These are phyloP conservation scores for Epinephelus cyanopodus DNA, from an alignment of 2,113 vertebrate species.

Conservation along the genomic window DNA sequence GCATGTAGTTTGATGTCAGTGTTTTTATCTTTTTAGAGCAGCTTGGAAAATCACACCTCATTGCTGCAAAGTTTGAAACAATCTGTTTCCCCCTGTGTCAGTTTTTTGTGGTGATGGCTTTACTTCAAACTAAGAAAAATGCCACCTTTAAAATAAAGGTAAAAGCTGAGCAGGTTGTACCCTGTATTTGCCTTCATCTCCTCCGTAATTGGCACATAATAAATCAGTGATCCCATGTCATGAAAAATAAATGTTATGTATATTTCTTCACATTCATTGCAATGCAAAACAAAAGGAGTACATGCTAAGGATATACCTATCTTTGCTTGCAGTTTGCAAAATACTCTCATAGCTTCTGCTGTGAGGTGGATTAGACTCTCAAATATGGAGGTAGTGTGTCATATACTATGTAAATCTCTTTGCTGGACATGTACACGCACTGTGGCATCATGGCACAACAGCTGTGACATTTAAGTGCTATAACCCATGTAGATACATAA, in stretches of 20 bases:
- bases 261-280: neutral
- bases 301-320: neutral
- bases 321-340: neutral
- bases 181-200: neutral
- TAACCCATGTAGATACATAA: neutral
- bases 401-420: neutral
- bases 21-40: neutral
- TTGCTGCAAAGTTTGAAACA: neutral
- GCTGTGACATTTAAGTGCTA: conserved; percentile 10
- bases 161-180: neutral
- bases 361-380: conserved; percentile 16
- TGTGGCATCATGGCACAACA: neutral
- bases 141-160: neutral
- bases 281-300: neutral
- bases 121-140: neutral
- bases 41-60: neutral
- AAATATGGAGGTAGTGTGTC: conserved; percentile 44
- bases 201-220: neutral
- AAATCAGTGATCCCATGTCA: neutral
- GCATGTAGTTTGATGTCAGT: neutral
- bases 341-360: neutral
- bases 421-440: neutral
- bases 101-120: neutral
- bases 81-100: neutral
- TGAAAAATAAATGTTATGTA: neutral